Conservation (phyloP, 2,797 vertebrate genomes). For the Hoplostethus atlanticus region DNA sequence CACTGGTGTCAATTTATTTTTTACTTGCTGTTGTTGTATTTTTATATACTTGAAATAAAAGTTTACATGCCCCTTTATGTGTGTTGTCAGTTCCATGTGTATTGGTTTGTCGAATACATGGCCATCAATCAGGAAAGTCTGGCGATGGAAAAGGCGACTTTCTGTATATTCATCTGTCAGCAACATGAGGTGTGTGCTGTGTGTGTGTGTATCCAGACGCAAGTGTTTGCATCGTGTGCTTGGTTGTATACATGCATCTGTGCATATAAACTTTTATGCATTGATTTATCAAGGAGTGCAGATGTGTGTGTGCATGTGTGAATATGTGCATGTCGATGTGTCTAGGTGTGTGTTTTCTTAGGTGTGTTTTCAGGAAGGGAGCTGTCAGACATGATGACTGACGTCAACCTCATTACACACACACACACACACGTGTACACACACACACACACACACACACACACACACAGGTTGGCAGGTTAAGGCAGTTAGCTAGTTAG, state of each 20-base stretch:
- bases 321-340: slow-evolving; percentile 37
- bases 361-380: slow-evolving; percentile 80
- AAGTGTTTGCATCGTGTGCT: slow-evolving; percentile 39
- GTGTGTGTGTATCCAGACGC: slow-evolving; percentile 11
- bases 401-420: slow-evolving; percentile 71
- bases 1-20: too few relatives aligned
- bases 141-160: slow-evolving; percentile 50
- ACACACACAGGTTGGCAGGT: slow-evolving; percentile 63
- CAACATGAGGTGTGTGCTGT: slow-evolving; percentile 31
- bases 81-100: not conserved
- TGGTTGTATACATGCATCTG: slow-evolving; percentile 45
- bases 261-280: slow-evolving; percentile 6
- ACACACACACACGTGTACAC: slow-evolving; percentile 26
- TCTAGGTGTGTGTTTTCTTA: slow-evolving; percentile 72
- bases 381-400: slow-evolving; percentile 78
- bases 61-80: too few relatives aligned
- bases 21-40: too few relatives aligned
- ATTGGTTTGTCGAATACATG: slow-evolving; percentile 22
- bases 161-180: slow-evolving; percentile 58
- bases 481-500: slow-evolving; percentile 66
- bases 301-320: slow-evolving; percentile 5
- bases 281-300: slow-evolving; percentile 16
- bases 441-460: slow-evolving; percentile 19
- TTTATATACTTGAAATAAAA: too few relatives aligned
- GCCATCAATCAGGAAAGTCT: slow-evolving; percentile 50